Base-by-base conservation (phyloP, 2,797 vertebrate species). In the Sphaeramia orbicularis region DNA sequence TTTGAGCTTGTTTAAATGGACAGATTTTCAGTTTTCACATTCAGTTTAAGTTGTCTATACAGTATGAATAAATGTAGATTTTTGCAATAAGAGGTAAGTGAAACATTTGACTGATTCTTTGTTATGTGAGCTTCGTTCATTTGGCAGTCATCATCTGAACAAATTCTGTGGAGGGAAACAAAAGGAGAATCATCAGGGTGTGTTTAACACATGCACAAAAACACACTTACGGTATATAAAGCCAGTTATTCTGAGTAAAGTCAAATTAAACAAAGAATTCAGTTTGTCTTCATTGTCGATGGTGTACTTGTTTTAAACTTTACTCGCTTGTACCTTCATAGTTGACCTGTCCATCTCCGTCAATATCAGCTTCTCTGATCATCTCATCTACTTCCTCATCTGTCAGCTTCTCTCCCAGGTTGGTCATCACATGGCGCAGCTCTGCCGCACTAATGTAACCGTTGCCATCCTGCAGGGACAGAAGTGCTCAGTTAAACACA, bases 131-230 rank as follows among this genome's bases (percentile, higher is more conserved):
- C 91, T 91, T 88, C 89, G 93, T 95, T 99, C 96, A 99, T 95
- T 97, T 98, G 93, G 95, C 95, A 66, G 96, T 99, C 98, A 99
- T 99, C 98, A 99, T 99, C 94, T 97, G 95, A 96, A 99, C 97
- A 95, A 99, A 92, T 67, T 91, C 92, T 92, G 90, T 48, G 18
- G 36, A 43, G 6, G 27, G 12, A 16, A 4, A 27, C 1, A 64
- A 24, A 43, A 12, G 21, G 21, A 44, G 2, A 48, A 0, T 2
- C 19, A 41, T 75, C 30, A 67, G 65, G 10, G 47, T 19, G 13
- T 12, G 7, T 54, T 60, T 18, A 11, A 53, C 18, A 2, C 12
- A 9, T 40, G 7, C 18, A 37, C 27, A 66, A 4, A 27, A 27
- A 27, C 4, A 21, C 4, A 21, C 2, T 21, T 4, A 21, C 19